These are phyloP conservation scores for Pao palembangensis DNA, from an alignment of 2,113 vertebrate species.

Conservation along the genomic window DNA sequence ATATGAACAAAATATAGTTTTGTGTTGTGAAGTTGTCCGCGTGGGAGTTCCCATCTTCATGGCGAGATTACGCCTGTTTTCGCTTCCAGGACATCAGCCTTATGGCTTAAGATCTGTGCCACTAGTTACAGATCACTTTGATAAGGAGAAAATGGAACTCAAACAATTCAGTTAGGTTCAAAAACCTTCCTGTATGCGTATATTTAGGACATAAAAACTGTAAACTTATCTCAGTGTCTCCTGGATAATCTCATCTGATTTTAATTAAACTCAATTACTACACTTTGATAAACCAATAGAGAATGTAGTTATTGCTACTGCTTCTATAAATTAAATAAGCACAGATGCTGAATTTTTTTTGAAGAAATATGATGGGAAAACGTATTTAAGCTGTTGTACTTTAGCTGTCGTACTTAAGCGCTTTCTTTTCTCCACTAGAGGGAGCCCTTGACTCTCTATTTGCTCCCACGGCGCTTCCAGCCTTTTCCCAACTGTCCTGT, in stretches of 20 bases:
- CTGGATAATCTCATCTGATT: constrained; percentile 36
- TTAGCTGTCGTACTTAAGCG: too few species aligned
- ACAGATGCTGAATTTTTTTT: constrained; percentile 28
- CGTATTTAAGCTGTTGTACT: constrained; percentile 69
- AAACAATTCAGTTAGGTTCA: neutral
- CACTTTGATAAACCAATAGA: constrained; percentile 33
- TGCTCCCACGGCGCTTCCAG: neutral
- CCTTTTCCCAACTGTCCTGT: constrained; percentile 2
- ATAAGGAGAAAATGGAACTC: neutral
- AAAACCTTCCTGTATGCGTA: neutral
- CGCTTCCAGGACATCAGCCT: constrained; percentile 34
- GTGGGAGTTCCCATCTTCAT: constrained; percentile 30
- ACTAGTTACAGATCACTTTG: constrained; percentile 40
- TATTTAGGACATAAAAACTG: constrained; percentile 55
- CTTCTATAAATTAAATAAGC: constrained; percentile 27
- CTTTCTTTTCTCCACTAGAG: constrained; percentile 63
- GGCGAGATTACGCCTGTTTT: constrained; percentile 34
- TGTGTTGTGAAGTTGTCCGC: constrained; percentile 70
- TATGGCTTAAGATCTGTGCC: constrained; percentile 70
- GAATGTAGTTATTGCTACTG: constrained; percentile 59
- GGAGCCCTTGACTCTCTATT: constrained; percentile 50
- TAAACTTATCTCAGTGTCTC: constrained; percentile 61
- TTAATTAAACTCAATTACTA: constrained; percentile 10
- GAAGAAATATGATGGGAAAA: constrained; percentile 17
- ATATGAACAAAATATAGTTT: constrained; percentile 84